These are phyloP conservation scores for Lordiphosa andalusiaca DNA, from an alignment of 2,888 invertebrate genomes.

Conservation along the genomic window DNA sequence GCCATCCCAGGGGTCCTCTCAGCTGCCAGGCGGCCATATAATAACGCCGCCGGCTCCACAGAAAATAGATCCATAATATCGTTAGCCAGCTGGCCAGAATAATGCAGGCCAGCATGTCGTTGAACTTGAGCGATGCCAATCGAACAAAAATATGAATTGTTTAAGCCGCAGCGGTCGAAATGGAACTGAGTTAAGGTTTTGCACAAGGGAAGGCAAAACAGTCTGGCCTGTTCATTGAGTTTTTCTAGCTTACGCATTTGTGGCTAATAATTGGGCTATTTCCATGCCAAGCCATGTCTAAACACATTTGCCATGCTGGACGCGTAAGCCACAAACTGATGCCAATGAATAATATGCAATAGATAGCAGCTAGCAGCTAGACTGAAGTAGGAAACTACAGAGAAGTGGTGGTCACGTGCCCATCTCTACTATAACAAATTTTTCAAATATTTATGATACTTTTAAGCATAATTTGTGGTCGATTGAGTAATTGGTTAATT, in stretches of 20 bases:
- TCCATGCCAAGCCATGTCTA: conserved; percentile 47
- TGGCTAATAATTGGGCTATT: conserved; percentile 39
- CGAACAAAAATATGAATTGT: conserved; percentile 28
- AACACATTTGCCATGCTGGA: conserved; percentile 41
- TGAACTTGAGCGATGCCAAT: conserved; percentile 32
- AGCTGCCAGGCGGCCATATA: conserved; percentile 72
- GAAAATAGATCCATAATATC: conserved; percentile 62
- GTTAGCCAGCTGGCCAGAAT: conserved; percentile 49
- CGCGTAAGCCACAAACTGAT: conserved; percentile 39
- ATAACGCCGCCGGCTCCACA: conserved; percentile 76
- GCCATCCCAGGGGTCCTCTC: conserved; percentile 76
- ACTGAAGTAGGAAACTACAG: conserved; percentile 2
- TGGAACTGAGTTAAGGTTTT: conserved; percentile 36
- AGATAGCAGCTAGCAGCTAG: too few species aligned
- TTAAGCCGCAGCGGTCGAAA: conserved; percentile 27
- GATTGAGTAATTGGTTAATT: conserved; percentile 37
- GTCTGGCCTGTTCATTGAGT: conserved; percentile 43
- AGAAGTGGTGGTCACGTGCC: not conserved
- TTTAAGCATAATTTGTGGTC: not conserved
- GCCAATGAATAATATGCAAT: conserved; percentile 42
- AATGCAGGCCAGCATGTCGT: conserved; percentile 61
- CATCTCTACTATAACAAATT: too few species aligned
- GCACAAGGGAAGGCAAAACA: too few species aligned
- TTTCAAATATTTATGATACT: too few species aligned
- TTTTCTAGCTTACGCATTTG: conserved; percentile 53